Evolutionary conservation across 2,797 vertebrate genomes (phyloP).

Genomic region (Pelochelys cantorii): DNA sequence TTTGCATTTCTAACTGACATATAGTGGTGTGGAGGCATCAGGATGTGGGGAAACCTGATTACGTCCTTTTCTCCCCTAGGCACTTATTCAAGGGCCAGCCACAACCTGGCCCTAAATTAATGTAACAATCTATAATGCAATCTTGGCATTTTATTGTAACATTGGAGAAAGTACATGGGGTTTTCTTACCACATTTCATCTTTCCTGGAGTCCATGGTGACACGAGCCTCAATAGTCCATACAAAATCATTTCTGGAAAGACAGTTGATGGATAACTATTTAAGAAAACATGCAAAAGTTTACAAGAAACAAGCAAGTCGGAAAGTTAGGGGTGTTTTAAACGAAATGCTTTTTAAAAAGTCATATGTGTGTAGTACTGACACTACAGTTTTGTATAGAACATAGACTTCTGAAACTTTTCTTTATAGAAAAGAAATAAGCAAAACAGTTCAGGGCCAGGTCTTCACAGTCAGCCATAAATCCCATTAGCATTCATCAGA

Average conservation of each 20-base stretch:
- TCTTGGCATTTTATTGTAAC: not conserved
- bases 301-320: not conserved
- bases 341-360: not conserved
- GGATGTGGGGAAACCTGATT: not conserved
- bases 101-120: not conserved
- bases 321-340: not conserved
- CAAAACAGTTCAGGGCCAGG: constrained; percentile 36
- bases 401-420: constrained; percentile 17
- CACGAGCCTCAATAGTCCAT: not conserved
- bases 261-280: not conserved
- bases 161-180: not conserved
- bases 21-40: not conserved
- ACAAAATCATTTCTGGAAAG: not conserved
- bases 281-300: not conserved
- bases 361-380: not conserved
- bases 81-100: not conserved
- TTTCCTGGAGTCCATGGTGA: fast-evolving
- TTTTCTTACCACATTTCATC: not conserved
- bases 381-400: not conserved
- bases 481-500: constrained; percentile 12
- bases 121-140: not conserved
- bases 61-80: fast-evolving
- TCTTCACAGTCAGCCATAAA: constrained; percentile 38
- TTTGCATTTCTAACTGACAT: not conserved
- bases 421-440: constrained; percentile 15